Evolutionary conservation across 2,113 vertebrate species (phyloP).

Genomic region (Raphicerus campestris): DNA sequence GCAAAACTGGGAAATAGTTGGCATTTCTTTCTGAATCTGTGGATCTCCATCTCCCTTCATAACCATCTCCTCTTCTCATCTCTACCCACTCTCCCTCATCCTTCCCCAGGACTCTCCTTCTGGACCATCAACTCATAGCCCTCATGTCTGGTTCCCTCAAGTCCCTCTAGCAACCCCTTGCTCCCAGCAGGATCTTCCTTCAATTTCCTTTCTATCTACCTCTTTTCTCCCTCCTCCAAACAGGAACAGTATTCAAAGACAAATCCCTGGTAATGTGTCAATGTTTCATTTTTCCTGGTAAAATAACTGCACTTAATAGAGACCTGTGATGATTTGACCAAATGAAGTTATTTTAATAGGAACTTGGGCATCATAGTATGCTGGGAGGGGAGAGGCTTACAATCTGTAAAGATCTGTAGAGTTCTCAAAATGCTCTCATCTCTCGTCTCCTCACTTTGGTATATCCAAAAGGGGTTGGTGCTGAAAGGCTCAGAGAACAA

Average conservation of each 20-base stretch:
- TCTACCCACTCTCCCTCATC: accelerated
- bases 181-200: neutral
- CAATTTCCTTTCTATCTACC: neutral
- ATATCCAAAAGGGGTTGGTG: neutral
- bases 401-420: neutral
- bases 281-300: neutral
- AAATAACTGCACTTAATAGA: neutral
- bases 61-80: neutral
- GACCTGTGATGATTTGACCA: neutral
- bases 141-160: neutral
- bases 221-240: neutral
- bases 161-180: neutral
- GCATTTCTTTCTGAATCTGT: neutral
- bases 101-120: neutral
- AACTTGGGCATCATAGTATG: neutral
- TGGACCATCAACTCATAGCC: neutral
- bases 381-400: neutral
- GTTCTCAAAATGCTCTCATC: neutral
- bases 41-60: neutral
- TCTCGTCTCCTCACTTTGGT: neutral
- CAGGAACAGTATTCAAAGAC: neutral
- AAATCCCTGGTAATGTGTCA: neutral
- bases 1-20: neutral
- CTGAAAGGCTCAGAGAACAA: neutral
- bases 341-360: neutral